Conservation (phyloP, 2,113 vertebrate genomes). For the Crypturellus undulatus region DNA sequence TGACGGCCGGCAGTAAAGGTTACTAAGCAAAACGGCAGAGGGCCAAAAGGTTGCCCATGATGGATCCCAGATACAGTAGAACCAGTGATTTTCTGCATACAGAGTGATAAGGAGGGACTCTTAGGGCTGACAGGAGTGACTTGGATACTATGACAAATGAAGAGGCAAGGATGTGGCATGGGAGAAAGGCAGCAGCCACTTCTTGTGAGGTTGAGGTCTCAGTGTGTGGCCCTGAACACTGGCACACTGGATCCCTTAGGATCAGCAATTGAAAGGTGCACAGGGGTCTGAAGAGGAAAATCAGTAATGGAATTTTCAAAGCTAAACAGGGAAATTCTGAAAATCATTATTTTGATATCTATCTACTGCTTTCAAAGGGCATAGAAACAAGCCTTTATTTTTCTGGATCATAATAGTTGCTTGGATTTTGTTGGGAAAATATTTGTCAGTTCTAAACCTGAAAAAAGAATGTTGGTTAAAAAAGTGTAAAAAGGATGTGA, state of each 20-base stretch:
- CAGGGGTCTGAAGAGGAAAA: neutral
- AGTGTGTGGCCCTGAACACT: neutral
- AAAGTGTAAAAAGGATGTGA: neutral
- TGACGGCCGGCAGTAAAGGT: conserved; percentile 22
- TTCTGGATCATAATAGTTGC: neutral
- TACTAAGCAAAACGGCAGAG: conserved; percentile 40
- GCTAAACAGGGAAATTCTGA: neutral
- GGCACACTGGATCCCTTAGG: neutral
- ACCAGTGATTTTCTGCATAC: conserved; percentile 2
- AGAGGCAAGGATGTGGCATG: neutral
- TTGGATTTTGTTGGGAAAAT: neutral
- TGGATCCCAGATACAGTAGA: conserved; percentile 52
- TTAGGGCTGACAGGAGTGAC: neutral
- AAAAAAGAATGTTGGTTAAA: neutral
- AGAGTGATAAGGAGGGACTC: conserved; percentile 39
- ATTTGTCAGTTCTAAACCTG: neutral
- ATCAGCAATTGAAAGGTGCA: neutral
- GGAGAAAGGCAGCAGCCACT: neutral
- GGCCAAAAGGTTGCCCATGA: conserved; percentile 63
- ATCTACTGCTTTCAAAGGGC: neutral
- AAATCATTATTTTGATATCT: neutral
- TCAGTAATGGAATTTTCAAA: neutral
- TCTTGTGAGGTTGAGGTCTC: neutral
- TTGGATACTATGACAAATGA: conserved; percentile 30
- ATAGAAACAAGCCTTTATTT: neutral